These are phyloP conservation scores for Lepetodrilus schrolli DNA, from an alignment of 2,888 invertebrate species.

Conservation along the genomic window DNA sequence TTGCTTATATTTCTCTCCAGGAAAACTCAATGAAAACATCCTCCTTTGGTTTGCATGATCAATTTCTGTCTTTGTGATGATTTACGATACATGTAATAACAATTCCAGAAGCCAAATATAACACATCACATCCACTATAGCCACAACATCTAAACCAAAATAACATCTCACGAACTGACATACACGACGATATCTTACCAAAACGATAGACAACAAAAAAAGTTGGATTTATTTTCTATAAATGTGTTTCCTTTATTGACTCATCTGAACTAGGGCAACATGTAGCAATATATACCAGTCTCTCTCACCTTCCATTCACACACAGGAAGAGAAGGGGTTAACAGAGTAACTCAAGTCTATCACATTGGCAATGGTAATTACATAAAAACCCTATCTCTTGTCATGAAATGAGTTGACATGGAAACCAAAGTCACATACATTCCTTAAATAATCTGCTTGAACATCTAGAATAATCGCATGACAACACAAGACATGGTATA, in stretches of 20 bases:
- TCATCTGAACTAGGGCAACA: not conserved
- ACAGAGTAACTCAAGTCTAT: not conserved
- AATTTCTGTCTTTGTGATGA: no score
- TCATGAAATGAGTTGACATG: not conserved
- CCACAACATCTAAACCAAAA: not conserved
- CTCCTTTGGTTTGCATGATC: no score
- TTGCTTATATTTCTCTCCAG: no score
- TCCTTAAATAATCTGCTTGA: not conserved
- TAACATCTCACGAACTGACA: not conserved
- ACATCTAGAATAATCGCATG: not conserved
- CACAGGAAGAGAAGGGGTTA: not conserved
- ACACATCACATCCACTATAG: not conserved
- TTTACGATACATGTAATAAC: no score
- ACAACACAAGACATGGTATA: not conserved
- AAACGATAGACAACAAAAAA: not conserved
- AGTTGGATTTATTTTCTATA: slow-evolving; percentile 15
- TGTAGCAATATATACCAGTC: not conserved
- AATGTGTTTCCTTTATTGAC: slow-evolving; percentile 20
- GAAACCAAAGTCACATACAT: not conserved
- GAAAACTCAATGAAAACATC: not conserved
- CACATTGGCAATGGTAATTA: not conserved
- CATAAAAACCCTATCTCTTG: not conserved
- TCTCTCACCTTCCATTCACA: not conserved
- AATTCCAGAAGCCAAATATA: not conserved
- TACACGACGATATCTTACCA: not conserved